Percentiles rank a stretch among this genome's conserved stretches.
Conservation (phyloP, 2,888 invertebrate species). For the Pegoplata infirma region DNA sequence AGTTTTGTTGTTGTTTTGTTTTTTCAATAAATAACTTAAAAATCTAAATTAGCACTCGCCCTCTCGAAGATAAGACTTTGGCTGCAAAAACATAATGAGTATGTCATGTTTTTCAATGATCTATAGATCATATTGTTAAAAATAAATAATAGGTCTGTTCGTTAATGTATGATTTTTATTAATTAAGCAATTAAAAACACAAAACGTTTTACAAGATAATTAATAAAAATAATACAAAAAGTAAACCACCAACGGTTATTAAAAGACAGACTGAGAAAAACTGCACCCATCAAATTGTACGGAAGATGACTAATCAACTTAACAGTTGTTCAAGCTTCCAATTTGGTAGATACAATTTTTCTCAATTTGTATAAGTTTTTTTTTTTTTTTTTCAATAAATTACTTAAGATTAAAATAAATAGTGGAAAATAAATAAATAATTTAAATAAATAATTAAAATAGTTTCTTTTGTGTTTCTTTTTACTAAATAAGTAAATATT, state of each 20-base stretch:
- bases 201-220: slow-evolving; percentile 27
- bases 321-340: no score
- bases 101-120: slow-evolving; percentile 6
- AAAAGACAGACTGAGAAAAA: no score
- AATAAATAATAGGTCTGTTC: no score
- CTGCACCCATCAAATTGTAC: no score
- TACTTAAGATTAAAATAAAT: slow-evolving; percentile 22
- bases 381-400: slow-evolving; percentile 43
- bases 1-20: slow-evolving; percentile 26
- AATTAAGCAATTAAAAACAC: no score
- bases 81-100: slow-evolving; percentile 5
- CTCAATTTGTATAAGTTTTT: no score
- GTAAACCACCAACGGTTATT: no score
- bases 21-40: slow-evolving; percentile 46
- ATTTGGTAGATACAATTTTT: no score
- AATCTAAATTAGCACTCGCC: slow-evolving; percentile 8
- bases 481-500: slow-evolving; percentile 23
- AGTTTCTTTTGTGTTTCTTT: no score
- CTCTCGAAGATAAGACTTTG: not conserved
- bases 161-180: no score
- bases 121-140: not conserved
- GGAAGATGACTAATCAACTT: no score
- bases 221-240: slow-evolving; percentile 15
- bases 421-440: slow-evolving; percentile 28
- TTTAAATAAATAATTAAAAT: slow-evolving; percentile 10